phyloP scores from a whole-genome alignment of 2,888 invertebrate species.

The Yponomeuta evonymella region DNA sequence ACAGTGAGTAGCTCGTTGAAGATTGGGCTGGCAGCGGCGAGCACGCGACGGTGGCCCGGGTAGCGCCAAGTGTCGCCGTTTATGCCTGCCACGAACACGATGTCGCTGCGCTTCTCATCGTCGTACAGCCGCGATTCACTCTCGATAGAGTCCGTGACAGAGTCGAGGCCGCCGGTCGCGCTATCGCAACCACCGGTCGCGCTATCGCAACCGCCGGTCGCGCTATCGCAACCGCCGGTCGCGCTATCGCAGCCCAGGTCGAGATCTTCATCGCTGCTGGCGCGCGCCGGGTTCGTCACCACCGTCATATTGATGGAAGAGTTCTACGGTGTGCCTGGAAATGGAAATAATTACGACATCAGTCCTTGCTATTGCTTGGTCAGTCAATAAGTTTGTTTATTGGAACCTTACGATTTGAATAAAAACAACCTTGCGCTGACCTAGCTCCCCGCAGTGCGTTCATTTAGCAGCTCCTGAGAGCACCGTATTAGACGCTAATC shows the following conservation, averaged over 20 bases:
- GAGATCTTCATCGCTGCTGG: slow-evolving; percentile 49
- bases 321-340: slow-evolving; percentile 40
- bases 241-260: slow-evolving; percentile 29
- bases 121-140: slow-evolving; percentile 51
- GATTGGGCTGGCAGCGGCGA: slow-evolving; percentile 78
- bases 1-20: slow-evolving; percentile 75
- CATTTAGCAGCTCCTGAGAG: slow-evolving; percentile 23
- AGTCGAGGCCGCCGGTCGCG: no score
- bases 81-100: slow-evolving; percentile 79
- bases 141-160: no score
- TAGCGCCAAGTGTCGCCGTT: slow-evolving; percentile 80
- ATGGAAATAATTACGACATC: not conserved
- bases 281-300: slow-evolving; percentile 62
- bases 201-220: slow-evolving; percentile 9
- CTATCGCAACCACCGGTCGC: not conserved
- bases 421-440: slow-evolving; percentile 7
- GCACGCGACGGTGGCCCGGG: slow-evolving; percentile 79
- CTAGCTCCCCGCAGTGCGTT: not conserved
- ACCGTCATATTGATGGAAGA: slow-evolving; percentile 56
- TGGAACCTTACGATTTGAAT: not conserved
- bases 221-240: not conserved
- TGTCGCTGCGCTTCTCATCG: slow-evolving; percentile 75
- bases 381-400: slow-evolving; percentile 20
- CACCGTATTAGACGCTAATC: slow-evolving; percentile 41
- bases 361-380: no score